These are phyloP conservation scores for Pangasius sanitwongsei DNA, from an alignment of 2,797 vertebrate species.

Conservation along the genomic window DNA sequence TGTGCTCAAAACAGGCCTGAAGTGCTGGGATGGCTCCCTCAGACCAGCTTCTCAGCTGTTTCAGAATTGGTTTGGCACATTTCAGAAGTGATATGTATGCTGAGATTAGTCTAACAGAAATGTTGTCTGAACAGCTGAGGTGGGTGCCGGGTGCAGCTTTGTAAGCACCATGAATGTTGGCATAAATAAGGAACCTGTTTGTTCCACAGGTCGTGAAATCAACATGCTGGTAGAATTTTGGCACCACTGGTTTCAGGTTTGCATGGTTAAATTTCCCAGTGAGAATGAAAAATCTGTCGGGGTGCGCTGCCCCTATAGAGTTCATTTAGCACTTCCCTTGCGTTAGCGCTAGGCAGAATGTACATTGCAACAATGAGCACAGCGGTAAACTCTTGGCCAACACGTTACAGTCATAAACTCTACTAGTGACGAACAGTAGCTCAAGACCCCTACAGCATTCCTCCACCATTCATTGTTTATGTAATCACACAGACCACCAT, in stretches of 20 bases:
- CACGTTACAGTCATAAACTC: neutral
- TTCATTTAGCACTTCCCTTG: too few relatives aligned
- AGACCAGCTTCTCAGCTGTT: neutral
- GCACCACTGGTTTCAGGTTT: neutral
- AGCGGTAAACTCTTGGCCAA: too few relatives aligned
- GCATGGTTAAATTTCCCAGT: too few relatives aligned
- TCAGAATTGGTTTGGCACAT: too few relatives aligned
- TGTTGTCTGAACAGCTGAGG: neutral
- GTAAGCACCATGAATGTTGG: too few relatives aligned
- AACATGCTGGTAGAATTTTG: neutral
- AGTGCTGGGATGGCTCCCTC: neutral
- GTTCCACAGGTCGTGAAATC: too few relatives aligned
- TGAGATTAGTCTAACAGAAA: neutral
- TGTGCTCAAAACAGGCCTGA: neutral
- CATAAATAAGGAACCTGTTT: too few relatives aligned
- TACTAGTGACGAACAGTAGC: neutral
- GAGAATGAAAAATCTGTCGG: too few relatives aligned
- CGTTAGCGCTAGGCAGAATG: neutral
- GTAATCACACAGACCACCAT: neutral
- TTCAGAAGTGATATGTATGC: neutral
- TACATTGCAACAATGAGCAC: neutral
- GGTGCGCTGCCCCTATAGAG: neutral
- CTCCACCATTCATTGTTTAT: neutral
- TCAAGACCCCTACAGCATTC: neutral
- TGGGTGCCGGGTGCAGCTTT: neutral